Base-by-base conservation (phyloP, 2,888 invertebrate genomes). In the Choristoneura rosaceana region DNA sequence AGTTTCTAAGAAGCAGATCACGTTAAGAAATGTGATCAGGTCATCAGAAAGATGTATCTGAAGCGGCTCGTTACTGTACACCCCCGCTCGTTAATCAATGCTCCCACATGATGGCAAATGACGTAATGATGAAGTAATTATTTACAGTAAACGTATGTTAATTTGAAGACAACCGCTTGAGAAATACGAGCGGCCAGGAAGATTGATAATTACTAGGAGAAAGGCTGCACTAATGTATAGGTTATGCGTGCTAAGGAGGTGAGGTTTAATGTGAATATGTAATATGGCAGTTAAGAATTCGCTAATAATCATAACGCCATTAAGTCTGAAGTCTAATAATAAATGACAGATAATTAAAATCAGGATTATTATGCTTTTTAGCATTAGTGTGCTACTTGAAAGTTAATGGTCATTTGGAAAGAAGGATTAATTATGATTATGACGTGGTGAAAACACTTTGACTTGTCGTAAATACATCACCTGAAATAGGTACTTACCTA, bases 101-200 rank as follows among this genome's bases (percentile, higher is more conserved):
- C 52, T 58, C 45, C 47, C 38, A 64, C 47, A 47, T 45, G 33
- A 33, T 33, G 52, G 17, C 33, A 38, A 38, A 43, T 71, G 66
- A 61, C 45, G 66, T 67, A 66, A 71, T 55, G 14, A 62, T 43
- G 41, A 65, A 63, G 65, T 70, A 71, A 66, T 71, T 71, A 66
- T 70, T 70, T 65, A n/a, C 25, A 41, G 43, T 59, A 59, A 70
- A 58, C 34, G 34, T 59, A 64, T 34, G 58, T 25, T 62, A 62
- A 43, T 55, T 41, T 66, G 41, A 66, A 66, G 43, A 25, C 65
- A 66, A 55, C 15, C 55, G n/a, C 38, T 62, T 62, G 14, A 63
- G 41, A 70, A 58, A 63, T 47, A 43, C 17, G 45, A 58, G 5
- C 17, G 17, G 52, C 38, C 43, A 34, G 45, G 65, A 52, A 71